Percentiles rank a stretch among this genome's conserved stretches.
Conservation (phyloP, 2,797 vertebrate genomes). For the Tinamus major region DNA sequence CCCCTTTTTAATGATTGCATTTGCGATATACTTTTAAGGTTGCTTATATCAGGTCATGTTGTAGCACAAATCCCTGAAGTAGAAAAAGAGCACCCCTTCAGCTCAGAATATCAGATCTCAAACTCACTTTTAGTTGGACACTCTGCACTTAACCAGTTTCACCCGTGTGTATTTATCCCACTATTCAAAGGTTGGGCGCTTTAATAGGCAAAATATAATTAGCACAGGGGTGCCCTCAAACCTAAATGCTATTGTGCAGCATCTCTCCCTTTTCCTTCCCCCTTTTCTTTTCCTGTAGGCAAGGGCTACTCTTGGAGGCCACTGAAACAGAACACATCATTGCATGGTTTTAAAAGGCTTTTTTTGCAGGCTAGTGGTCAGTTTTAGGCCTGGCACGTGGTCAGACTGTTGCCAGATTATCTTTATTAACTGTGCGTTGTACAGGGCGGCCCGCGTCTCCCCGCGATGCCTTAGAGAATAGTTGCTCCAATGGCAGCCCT, state of each 20-base stretch:
- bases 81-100: constrained; percentile 15
- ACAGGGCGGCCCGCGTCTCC: background rate
- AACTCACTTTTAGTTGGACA: background rate
- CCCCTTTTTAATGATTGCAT: background rate
- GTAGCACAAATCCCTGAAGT: background rate
- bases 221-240: background rate
- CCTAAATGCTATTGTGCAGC: background rate
- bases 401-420: constrained; percentile 65
- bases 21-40: background rate
- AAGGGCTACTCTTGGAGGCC: constrained; percentile 57
- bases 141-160: constrained; percentile 14
- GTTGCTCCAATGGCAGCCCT: constrained; percentile 64
- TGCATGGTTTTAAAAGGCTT: constrained; percentile 36
- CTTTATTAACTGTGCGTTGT: constrained; percentile 29
- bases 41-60: background rate
- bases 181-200: background rate
- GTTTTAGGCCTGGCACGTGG: constrained; percentile 62
- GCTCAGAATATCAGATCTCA: background rate
- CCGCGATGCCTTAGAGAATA: constrained; percentile 56
- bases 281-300: background rate
- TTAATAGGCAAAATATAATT: background rate
- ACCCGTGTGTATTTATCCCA: constrained; percentile 14
- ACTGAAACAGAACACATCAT: constrained; percentile 9
- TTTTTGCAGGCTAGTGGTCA: constrained; percentile 39
- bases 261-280: constrained; percentile 6